Base-by-base conservation (phyloP, 2,888 invertebrate species). In the Tribolium freemani region DNA sequence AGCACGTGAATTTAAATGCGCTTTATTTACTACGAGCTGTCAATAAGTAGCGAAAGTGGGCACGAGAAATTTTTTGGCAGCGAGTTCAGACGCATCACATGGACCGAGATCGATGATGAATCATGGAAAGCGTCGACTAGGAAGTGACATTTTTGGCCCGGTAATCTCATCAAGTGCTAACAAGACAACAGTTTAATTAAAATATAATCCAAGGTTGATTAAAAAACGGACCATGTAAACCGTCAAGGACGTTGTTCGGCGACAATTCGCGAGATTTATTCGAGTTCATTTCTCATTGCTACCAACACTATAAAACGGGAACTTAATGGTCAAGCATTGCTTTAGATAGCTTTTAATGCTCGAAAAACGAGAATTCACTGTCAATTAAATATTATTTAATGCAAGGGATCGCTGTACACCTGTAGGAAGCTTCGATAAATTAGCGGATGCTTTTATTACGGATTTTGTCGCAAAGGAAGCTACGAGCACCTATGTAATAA, bases 351-450 rank as follows among this genome's bases (percentile, higher is more conserved):
- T 26, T 66, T 21, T 54, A 51, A 44, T 51, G 61, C 61, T 53
- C 16, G 63, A 64, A 64, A 64, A 51, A 64, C 63, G 63, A 64
- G 51, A 38, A 20, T 67, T 57, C 13, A 67, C 67, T 74, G 72
- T 66, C 74, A 74, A 74, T 74, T 74, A 74, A 66, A 72, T 54
- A 56, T 72, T 72, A 74, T 72, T 74, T 74, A 74, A 72, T 74
- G 74, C 71, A 56, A 71, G 56, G 53, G 64, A 69, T 69, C 44
- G 20, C 50, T 51, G 20, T 66, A 64, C 74, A 74, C 74, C 74
- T 74, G 74, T 51, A 69, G 50, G 56, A 50, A 68, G 50, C 48
- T 56, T 72, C 64, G 16, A 71, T 53, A 67, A 57, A 57, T 57
- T 56, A 48, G 57, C 60, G 60, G 51, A 46, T 58, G 66, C 60